phyloP scores from a whole-genome alignment of 2,113 vertebrate species.

The Cardinalis cardinalis region DNA sequence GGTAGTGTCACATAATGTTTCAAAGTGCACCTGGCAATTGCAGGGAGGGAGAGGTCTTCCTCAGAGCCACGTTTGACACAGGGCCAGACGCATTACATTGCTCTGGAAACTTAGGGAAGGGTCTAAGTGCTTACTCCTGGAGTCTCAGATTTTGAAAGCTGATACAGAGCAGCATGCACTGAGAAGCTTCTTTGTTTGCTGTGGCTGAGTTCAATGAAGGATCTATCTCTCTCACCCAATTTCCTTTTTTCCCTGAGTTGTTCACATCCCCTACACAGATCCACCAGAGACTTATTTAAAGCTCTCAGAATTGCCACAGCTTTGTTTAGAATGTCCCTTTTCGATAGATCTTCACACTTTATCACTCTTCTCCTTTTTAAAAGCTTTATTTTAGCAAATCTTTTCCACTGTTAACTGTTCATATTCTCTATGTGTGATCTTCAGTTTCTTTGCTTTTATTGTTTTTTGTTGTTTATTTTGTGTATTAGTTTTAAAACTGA shows the following conservation, averaged over 20 bases:
- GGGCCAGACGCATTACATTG: not conserved
- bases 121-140: rapidly evolving
- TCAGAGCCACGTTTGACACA: not conserved
- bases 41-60: not conserved
- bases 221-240: not conserved
- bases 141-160: not conserved
- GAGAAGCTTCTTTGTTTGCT: not conserved
- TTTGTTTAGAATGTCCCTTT: not conserved
- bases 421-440: not conserved
- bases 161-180: not conserved
- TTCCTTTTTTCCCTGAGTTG: not conserved
- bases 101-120: not conserved
- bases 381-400: not conserved
- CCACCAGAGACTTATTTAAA: not conserved
- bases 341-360: not conserved
- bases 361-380: not conserved
- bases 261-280: not conserved
- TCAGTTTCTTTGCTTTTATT: not conserved
- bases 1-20: rapidly evolving
- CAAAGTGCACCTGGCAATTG: not conserved
- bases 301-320: not conserved
- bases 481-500: not conserved
- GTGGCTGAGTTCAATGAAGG: not conserved
- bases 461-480: not conserved
- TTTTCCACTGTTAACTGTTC: not conserved